These are phyloP conservation scores for Orientallactaga sibirica DNA, from an alignment of 2,797 vertebrate species.

Conservation along the genomic window DNA sequence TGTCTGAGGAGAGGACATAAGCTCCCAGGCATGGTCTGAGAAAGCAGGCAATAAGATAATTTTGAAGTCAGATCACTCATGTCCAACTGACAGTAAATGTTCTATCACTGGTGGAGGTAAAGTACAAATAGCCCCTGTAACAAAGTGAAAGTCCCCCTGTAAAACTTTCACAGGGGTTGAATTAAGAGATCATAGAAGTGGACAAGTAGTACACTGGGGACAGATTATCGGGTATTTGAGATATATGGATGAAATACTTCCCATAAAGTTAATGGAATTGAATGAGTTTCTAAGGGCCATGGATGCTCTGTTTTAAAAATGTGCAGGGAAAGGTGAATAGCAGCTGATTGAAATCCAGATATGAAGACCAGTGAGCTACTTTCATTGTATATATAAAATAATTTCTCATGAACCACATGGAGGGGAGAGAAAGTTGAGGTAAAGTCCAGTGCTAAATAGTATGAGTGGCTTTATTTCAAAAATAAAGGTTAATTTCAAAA, in stretches of 20 bases:
- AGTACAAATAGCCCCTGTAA: not conserved
- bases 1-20: not conserved
- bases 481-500: not conserved
- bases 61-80: not conserved
- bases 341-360: not conserved
- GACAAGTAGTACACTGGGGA: not conserved
- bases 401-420: not conserved
- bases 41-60: not conserved
- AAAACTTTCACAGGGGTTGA: not conserved
- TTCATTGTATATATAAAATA: not conserved
- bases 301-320: slow-evolving; percentile 9
- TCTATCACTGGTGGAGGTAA: not conserved
- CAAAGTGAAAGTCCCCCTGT: not conserved
- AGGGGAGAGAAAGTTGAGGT: not conserved
- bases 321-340: not conserved
- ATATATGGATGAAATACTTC: not conserved
- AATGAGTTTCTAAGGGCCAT: not conserved
- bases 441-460: not conserved
- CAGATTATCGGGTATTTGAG: not conserved
- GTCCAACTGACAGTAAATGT: not conserved
- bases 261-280: slow-evolving; percentile 8
- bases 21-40: not conserved
- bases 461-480: not conserved
- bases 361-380: not conserved
- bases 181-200: not conserved